Conservation (phyloP, 2,888 invertebrate genomes). For the Chrysina gloriosa region DNA sequence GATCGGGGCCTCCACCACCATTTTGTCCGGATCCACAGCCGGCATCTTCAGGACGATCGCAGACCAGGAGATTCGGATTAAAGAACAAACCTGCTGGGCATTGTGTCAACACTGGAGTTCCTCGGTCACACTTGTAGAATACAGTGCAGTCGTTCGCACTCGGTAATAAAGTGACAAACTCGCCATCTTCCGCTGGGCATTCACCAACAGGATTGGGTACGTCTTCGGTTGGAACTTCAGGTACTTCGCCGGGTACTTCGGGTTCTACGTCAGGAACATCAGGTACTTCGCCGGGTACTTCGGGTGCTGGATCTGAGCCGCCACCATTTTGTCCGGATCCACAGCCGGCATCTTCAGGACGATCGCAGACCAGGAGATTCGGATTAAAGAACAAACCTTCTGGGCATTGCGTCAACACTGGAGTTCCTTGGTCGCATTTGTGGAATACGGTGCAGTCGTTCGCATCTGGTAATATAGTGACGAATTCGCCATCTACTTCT, state of each 20-base stretch:
- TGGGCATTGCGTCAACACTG: constrained; percentile 51
- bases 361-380: constrained; percentile 51
- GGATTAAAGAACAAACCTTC: constrained; percentile 52
- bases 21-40: too few species aligned
- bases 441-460: constrained; percentile 50
- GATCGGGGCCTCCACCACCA: too few species aligned
- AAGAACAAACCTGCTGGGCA: constrained; percentile 54
- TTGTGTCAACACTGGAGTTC: constrained; percentile 47
- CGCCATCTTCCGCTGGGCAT: not conserved
- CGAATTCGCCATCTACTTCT: not conserved
- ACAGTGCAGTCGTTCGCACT: constrained; percentile 50
- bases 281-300: too few species aligned
- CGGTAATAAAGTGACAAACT: constrained; percentile 45
- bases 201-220: too few species aligned
- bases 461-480: constrained; percentile 49
- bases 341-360: constrained; percentile 49
- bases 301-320: too few species aligned
- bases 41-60: constrained; percentile 52
- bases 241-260: too few species aligned
- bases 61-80: constrained; percentile 49
- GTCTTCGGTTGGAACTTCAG: too few species aligned
- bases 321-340: too few species aligned
- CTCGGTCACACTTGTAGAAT: constrained; percentile 53
- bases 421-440: constrained; percentile 51
- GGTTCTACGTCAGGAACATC: too few species aligned